These are phyloP conservation scores for Dinoponera quadriceps DNA, from an alignment of 1,140 invertebrate species.

Conservation along the genomic window DNA sequence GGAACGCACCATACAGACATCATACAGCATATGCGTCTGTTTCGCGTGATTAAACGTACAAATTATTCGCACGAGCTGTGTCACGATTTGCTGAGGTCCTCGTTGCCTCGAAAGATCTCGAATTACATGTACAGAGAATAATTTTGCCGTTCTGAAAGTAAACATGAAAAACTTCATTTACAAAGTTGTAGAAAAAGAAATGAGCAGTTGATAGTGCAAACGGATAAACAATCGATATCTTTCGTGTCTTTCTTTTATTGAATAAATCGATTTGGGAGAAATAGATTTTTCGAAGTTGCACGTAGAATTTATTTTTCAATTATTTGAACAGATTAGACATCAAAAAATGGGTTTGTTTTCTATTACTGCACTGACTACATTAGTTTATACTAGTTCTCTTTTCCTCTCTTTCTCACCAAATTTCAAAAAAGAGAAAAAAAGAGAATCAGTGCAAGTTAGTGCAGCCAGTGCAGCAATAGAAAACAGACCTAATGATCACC, in stretches of 20 bases:
- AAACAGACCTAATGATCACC: not conserved
- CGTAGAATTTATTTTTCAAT: not conserved
- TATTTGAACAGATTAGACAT: not conserved
- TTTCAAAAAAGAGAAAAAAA: too few species aligned
- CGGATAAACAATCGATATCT: not conserved
- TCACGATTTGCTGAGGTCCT: not conserved
- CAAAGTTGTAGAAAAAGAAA: not conserved
- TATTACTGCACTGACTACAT: too few species aligned
- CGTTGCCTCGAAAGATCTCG: not conserved
- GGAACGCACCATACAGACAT: not conserved
- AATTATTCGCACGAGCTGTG: not conserved
- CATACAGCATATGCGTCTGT: not conserved
- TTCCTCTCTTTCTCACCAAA: too few species aligned
- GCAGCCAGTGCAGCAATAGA: too few species aligned
- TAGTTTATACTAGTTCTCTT: too few species aligned
- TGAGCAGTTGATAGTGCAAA: not conserved
- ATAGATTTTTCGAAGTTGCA: not conserved
- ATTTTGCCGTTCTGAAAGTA: not conserved
- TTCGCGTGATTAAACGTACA: constrained; percentile 13
- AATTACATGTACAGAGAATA: not conserved
- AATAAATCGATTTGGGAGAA: not conserved
- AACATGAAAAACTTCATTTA: constrained; percentile 1
- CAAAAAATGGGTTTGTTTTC: too few species aligned
- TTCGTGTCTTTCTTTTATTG: not conserved
- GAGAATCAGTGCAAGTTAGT: too few species aligned